These are phyloP conservation scores for Polylopha cassiicola DNA, from an alignment of 2,888 invertebrate species.

Conservation along the genomic window DNA sequence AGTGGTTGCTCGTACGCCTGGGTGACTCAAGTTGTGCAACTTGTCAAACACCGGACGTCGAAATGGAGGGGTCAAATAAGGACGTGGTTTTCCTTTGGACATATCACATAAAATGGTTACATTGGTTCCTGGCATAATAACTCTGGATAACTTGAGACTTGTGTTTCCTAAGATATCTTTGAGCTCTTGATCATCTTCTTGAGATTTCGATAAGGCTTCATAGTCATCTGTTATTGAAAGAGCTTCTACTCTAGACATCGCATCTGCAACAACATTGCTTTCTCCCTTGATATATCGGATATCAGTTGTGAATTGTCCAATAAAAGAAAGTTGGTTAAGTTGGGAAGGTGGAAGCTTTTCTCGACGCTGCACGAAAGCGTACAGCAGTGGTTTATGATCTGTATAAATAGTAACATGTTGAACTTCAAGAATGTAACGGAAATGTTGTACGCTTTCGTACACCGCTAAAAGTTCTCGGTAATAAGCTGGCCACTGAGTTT, in stretches of 20 bases:
- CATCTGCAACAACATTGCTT: constrained; percentile 17
- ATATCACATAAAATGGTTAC: too few relatives aligned
- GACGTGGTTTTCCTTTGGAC: too few relatives aligned
- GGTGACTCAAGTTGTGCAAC: constrained; percentile 9
- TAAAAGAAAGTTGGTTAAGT: constrained; percentile 14
- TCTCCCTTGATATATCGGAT: constrained; percentile 12
- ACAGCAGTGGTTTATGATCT: constrained; percentile 25
- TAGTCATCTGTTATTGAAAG: constrained; percentile 7
- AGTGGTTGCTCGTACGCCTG: constrained; percentile 1
- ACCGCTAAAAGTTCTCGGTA: constrained; percentile 24
- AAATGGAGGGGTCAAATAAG: too few relatives aligned
- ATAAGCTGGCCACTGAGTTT: constrained; percentile 21
- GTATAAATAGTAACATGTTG: constrained; percentile 22
- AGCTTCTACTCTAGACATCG: constrained; percentile 16
- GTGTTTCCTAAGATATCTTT: too few relatives aligned
- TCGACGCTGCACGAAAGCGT: constrained; percentile 24
- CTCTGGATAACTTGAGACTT: too few relatives aligned
- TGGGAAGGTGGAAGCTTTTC: constrained; percentile 20
- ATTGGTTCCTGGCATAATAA: too few relatives aligned
- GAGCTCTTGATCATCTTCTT: constrained; percentile 14
- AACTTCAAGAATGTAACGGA: constrained; percentile 19
- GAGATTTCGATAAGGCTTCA: constrained; percentile 7
- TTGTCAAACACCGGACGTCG: background rate
- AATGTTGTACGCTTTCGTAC: constrained; percentile 23
- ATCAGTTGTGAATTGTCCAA: constrained; percentile 19